Evolutionary conservation across 2,113 vertebrate genomes (phyloP).

Genomic region (Apistogramma diplotaenia): DNA sequence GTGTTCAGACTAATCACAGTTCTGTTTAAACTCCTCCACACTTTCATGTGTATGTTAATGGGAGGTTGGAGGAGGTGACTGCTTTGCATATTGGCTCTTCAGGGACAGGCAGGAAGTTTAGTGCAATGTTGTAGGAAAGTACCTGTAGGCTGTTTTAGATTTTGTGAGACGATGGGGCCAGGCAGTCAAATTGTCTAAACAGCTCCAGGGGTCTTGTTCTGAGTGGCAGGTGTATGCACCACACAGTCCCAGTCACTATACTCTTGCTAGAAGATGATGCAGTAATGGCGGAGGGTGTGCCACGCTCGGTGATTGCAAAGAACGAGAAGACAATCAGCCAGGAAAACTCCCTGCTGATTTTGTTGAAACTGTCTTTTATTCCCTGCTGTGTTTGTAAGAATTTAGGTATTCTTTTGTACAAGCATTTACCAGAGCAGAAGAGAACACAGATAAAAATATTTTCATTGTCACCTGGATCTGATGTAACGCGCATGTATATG

Average conservation of each 20-base stretch:
- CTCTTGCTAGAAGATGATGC: constrained; percentile 12
- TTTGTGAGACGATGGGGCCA: constrained; percentile 41
- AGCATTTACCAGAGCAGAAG: constrained; percentile 3
- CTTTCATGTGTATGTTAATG: constrained; percentile 50
- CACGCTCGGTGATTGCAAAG: constrained; percentile 48
- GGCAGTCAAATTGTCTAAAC: constrained; percentile 43
- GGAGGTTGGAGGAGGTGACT: constrained; percentile 34
- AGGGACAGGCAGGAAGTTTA: neutral
- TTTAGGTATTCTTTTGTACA: constrained; percentile 19
- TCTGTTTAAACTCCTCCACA: constrained; percentile 46
- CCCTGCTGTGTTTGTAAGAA: constrained; percentile 13
- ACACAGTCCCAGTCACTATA: neutral
- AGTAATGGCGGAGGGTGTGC: constrained; percentile 39
- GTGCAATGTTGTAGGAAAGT: constrained; percentile 12
- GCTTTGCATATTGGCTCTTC: constrained; percentile 43
- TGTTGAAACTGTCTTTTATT: constrained; percentile 41
- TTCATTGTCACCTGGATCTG: constrained; percentile 22
- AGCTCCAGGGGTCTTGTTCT: constrained; percentile 27
- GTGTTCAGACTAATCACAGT: constrained; percentile 54
- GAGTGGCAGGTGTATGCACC: constrained; percentile 28
- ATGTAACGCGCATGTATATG: constrained; percentile 4
- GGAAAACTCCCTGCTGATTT: constrained; percentile 47
- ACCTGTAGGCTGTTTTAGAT: constrained; percentile 57
- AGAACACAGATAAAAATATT: constrained; percentile 21
- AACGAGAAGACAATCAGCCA: constrained; percentile 42